Conservation (phyloP, 1,140 invertebrate genomes). For the Panagrolaimus sp. region DNA sequence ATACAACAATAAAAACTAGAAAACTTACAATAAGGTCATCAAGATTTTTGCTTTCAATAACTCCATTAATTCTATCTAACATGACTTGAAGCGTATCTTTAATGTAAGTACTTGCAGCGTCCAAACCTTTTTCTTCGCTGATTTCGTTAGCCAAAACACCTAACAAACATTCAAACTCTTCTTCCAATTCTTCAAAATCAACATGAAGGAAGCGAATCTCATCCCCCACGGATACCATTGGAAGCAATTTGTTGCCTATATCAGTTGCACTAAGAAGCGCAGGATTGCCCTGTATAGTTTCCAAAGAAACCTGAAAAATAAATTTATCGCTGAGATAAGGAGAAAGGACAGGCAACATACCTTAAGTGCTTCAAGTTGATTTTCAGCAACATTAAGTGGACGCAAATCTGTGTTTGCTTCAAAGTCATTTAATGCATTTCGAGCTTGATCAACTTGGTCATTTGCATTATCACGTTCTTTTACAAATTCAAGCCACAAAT, state of each 20-base stretch:
- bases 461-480: conserved; percentile 24
- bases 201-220: conserved; percentile 40
- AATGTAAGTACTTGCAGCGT: conserved; percentile 20
- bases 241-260: conserved; percentile 27
- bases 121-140: conserved; percentile 27
- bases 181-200: conserved; percentile 40
- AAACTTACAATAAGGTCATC: conserved; percentile 29
- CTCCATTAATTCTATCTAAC: conserved; percentile 10
- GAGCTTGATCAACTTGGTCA: conserved; percentile 16
- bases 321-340: not conserved
- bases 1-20: not conserved
- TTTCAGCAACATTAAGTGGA: not conserved
- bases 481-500: conserved; percentile 18
- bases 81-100: conserved; percentile 18
- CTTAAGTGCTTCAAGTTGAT: not conserved
- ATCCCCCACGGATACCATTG: conserved; percentile 23
- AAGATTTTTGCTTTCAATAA: conserved; percentile 16
- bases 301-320: conserved; percentile 17
- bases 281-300: not conserved
- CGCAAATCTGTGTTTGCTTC: not conserved
- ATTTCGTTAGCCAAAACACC: conserved; percentile 32
- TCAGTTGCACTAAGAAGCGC: not conserved
- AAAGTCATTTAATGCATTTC: conserved; percentile 18
- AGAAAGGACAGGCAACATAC: not conserved
- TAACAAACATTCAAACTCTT: conserved; percentile 28